Evolutionary conservation across 2,888 invertebrate species (phyloP), one percentile per base, ranked within the genome.

Genomic region (Junonia oenone): DNA sequence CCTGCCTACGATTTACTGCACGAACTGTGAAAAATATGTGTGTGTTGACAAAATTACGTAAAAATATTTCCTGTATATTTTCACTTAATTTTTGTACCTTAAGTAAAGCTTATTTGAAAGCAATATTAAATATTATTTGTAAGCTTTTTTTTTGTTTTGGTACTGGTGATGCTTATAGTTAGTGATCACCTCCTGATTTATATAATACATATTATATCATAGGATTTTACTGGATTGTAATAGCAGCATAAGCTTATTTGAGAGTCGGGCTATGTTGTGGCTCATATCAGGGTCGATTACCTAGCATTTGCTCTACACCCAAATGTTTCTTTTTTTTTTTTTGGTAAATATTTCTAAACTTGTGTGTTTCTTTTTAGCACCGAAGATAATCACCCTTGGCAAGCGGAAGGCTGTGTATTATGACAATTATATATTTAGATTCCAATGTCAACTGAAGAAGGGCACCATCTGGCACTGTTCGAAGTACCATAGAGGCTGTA

Each of bases 401-500:
- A 56, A 45, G 1, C 59, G 48, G 55, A 11, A 51, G 48, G 6
- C 50, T 48, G 15, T 50, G 61, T 43, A 55, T 61, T 13, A 61
- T 0, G 51, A 63, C 6, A 58, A 62, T 2, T 67, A 66, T 45
- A 63, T 68, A 9, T 77, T 68, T 65, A 75, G 75, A 56, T 63
- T 70, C 14, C 64, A 67, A 26, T 56, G 64, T 6, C 51, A 0
- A 60, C 49, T 37, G 31, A 56, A 31, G 26, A 35, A 19, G 33
- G 56, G 64, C 1, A 51, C 59, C 9, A 50, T 64, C 3, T 72
- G 71, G 73, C 68, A 69, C 58, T 75, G 74, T 48, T 58, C 68
- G 1, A 62, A 60, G 52, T 73, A 69, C 60, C 72, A 73, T 50
- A 60, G 63, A 1, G 71, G 72, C 3, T 75, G 75, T 50, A 66